phyloP scores from a whole-genome alignment of 2,113 vertebrate species.

The Callospermophilus lateralis region DNA sequence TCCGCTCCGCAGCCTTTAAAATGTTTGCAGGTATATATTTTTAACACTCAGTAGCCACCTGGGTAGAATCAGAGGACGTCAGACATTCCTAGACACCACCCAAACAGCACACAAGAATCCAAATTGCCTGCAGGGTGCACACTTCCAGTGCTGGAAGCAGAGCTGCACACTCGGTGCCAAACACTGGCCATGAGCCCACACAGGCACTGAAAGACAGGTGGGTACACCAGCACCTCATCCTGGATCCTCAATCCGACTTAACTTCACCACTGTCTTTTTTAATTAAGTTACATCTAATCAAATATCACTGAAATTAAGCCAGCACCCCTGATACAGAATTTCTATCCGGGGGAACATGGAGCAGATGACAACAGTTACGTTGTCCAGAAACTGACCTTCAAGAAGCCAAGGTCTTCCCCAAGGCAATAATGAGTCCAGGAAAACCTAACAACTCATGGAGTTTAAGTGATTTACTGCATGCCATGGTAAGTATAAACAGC shows the following conservation, averaged over 20 bases:
- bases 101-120: background rate
- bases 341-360: conserved; percentile 77
- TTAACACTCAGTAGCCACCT: conserved; percentile 67
- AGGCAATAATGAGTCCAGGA: background rate
- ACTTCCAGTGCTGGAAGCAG: background rate
- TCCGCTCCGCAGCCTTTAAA: conserved; percentile 49
- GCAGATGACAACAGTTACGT: background rate
- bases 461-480: background rate
- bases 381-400: conserved; percentile 65
- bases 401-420: conserved; percentile 55
- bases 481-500: background rate
- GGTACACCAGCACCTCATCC: background rate
- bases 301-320: conserved; percentile 78
- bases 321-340: conserved; percentile 64
- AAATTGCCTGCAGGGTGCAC: background rate
- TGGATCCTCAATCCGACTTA: background rate
- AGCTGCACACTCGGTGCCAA: background rate
- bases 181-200: background rate
- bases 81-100: background rate
- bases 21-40: conserved; percentile 76
- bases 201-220: too few species aligned
- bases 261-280: conserved; percentile 54
- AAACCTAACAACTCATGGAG: background rate
- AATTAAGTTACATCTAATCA: conserved; percentile 68
- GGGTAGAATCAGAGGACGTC: background rate